Evolutionary conservation across 37 sponge, comb jelly and placozoan genomes (phyloP), one percentile per base, ranked within the genome.

Genomic region (Ephydatia muelleri): DNA sequence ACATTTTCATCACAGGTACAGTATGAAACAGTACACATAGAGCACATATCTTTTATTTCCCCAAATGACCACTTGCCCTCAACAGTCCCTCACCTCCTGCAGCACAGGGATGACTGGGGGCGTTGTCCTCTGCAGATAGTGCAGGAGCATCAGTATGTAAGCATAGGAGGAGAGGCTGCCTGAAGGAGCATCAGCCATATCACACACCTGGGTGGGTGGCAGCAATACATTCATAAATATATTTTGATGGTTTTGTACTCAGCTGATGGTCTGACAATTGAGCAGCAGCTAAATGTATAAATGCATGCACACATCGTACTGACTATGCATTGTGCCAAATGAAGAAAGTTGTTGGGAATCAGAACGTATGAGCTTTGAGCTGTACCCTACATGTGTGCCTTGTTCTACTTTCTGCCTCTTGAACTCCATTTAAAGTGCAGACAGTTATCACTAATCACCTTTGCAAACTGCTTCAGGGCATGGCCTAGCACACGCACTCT

Each of bases 161-260:
- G 98, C 96, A 81, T 97, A 97, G 28, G 98, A 97, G 38, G 96
- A 95, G 38, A 97, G 87, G 47, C 94, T 91, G 19, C 96, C 96
- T 31, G 85, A 48, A 19, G 92, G 75, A 14, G 98, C 98, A 84
- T 97, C 98, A 33, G 88, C 87, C 68, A 96, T 88, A 27, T 89
- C 94, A 86, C 91, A 92, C 33, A 65, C 72, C 97, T 97, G 82
- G 0, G 80, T 25, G 23, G 36, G 77, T 4, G 47, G 47, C 47
- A 43, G 47, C 47, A 4, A 43, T 43, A 8, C 8, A 43, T 4
- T 43, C 4, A 11, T 21, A 57, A 57, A n/a, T n/a, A n/a, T n/a
- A n/a, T n/a, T n/a, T n/a, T n/a, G n/a, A n/a, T n/a, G n/a, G n/a
- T n/a, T n/a, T n/a, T n/a, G n/a, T n/a, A n/a, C n/a, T n/a, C n/a